These are phyloP conservation scores for Eufriesea mexicana DNA, from an alignment of 1,140 invertebrate species.

Conservation along the genomic window DNA sequence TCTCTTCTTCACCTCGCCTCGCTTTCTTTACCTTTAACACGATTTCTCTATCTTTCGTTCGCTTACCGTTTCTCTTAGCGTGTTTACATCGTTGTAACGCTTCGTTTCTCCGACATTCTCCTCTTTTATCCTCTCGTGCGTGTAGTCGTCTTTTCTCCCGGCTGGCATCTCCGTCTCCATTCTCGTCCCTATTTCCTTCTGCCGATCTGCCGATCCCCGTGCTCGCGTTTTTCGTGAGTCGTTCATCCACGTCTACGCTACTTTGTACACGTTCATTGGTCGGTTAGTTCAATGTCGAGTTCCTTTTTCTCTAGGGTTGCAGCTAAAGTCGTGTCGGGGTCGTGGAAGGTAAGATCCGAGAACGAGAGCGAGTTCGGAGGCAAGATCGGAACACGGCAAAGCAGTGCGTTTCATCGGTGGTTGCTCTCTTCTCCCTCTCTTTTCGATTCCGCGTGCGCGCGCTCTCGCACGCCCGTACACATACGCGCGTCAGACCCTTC, in stretches of 20 bases:
- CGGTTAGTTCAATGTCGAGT: background rate
- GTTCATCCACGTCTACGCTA: background rate
- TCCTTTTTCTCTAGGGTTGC: constrained; percentile 16
- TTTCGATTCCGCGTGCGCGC: too few relatives aligned
- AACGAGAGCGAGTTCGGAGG: background rate
- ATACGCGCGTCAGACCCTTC: too few relatives aligned
- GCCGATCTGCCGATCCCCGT: background rate
- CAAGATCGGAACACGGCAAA: constrained; percentile 27
- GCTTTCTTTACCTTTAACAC: background rate
- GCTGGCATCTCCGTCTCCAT: background rate
- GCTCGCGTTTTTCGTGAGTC: background rate
- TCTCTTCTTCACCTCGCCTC: background rate
- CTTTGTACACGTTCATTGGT: background rate
- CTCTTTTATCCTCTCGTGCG: background rate
- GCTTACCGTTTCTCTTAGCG: background rate
- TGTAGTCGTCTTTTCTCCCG: background rate
- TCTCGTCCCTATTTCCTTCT: background rate
- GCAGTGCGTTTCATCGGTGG: constrained; percentile 28
- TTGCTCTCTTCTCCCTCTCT: constrained; percentile 27
- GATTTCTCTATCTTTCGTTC: background rate
- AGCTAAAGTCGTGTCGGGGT: background rate
- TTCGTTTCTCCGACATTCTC: constrained; percentile 14
- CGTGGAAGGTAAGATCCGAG: background rate
- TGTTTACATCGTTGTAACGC: background rate
- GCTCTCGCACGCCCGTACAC: background rate